These are phyloP conservation scores for Molorchus minor DNA, from an alignment of 2,888 invertebrate genomes.

Conservation along the genomic window DNA sequence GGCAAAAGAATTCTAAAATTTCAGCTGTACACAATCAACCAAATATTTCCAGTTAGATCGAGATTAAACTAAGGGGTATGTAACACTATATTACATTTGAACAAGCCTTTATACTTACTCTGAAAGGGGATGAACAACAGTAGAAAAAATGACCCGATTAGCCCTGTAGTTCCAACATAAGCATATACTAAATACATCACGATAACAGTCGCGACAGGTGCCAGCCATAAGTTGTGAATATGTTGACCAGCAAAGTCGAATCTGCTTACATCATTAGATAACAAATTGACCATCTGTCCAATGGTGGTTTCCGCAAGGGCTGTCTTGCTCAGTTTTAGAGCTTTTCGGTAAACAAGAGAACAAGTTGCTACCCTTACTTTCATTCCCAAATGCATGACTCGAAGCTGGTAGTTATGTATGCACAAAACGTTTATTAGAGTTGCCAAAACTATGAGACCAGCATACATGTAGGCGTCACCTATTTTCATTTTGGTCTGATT, in stretches of 20 bases:
- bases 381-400: constrained; percentile 84
- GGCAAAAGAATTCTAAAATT: too few species aligned
- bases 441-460: constrained; percentile 74
- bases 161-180: constrained; percentile 57
- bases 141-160: constrained; percentile 59
- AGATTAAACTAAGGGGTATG: too few species aligned
- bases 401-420: constrained; percentile 83
- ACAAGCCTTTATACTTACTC: constrained; percentile 55
- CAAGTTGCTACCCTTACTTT: constrained; percentile 83
- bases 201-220: constrained; percentile 68
- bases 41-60: too few species aligned
- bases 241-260: constrained; percentile 85
- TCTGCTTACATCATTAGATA: constrained; percentile 68
- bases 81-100: too few species aligned
- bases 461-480: constrained; percentile 78
- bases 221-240: constrained; percentile 81
- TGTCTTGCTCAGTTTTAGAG: constrained; percentile 69
- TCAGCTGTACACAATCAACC: too few species aligned
- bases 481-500: constrained; percentile 57
- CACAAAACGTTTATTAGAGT: constrained; percentile 75
- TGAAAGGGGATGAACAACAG: constrained; percentile 53
- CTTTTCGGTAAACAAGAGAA: constrained; percentile 83
- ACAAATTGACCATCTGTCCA: constrained; percentile 43
- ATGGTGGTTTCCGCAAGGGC: constrained; percentile 37
- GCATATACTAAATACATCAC: constrained; percentile 65